Base-by-base conservation (phyloP, 2,113 vertebrate species). In the Sphaerodactylus townsendi region DNA sequence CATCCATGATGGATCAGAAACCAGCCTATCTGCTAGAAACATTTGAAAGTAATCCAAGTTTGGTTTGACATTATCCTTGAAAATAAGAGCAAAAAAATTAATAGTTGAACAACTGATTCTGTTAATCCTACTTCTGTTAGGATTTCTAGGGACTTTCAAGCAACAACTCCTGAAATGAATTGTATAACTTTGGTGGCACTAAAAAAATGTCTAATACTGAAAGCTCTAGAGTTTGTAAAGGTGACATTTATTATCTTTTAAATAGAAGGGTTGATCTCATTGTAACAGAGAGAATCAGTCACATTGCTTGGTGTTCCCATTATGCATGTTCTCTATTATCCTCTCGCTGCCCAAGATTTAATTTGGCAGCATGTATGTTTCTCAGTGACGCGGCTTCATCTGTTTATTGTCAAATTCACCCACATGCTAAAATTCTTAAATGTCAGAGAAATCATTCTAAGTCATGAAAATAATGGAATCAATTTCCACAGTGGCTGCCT, bases 361-460 rank as follows among this genome's bases (percentile, higher is more conserved):
- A 90, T 92, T 93, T 93, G 88, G 91, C 79, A 86, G 76, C 84
- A 90, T 90, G 87, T 68, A 85, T 86, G 79, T 39, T 81, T 50
- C 73, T 82, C 41, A 82, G 66, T 82, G 21, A 82, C 4, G 35
- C 66, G 8, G 77, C 1, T 11, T 92, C 90, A 92, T 88, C 92
- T 95, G 92, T 93, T 94, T 93, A 93, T 94, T 92, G 91, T 90
- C 85, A 78, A 87, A 93, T 71, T 72, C 92, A 93, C 87, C 92
- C 92, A 89, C 76, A 82, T 92, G 74, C 87, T 87, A 78, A 92
- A 92, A 74, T 90, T 88, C 86, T 83, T 71, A 85, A 82, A 90
- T 92, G 77, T 90, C 82, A 88, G 76, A 85, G 79, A 92, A 88
- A 70, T 88, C 76, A n/a, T 86, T 10, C 77, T 50, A 85, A 83